Percentiles rank a stretch among this genome's conserved stretches.
Conservation (phyloP, 2,113 vertebrate species). For the Xiphophorus couchianus region DNA sequence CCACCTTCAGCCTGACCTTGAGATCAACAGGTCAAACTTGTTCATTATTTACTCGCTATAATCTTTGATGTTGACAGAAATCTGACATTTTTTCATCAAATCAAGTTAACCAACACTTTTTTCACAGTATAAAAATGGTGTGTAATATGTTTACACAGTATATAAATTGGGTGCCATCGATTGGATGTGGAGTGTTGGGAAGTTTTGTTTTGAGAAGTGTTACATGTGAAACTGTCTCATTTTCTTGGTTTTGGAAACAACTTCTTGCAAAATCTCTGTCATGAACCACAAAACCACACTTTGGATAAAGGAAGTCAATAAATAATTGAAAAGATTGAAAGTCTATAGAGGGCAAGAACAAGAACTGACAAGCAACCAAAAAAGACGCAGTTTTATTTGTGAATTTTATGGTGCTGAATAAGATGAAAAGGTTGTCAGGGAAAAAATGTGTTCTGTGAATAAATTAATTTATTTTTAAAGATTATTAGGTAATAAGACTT, state of each 20-base stretch:
- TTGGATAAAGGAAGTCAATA: not conserved
- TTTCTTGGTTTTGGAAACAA: not conserved
- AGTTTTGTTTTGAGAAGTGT: not conserved
- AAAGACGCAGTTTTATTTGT: not conserved
- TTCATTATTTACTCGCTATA: not conserved
- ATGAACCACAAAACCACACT: not conserved
- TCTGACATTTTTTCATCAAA: not conserved
- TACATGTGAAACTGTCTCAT: not conserved
- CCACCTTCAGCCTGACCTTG: no score
- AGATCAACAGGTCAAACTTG: no score
- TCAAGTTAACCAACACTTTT: not conserved
- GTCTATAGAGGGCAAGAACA: not conserved
- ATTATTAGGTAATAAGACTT: no score
- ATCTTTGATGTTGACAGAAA: not conserved
- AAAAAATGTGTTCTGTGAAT: not conserved
- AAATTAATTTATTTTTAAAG: no score
- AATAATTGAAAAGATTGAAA: not conserved
- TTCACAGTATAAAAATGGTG: not conserved
- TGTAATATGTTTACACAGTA: not conserved
- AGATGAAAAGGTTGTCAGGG: not conserved
- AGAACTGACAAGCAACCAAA: not conserved
- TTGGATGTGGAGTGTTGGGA: not conserved
- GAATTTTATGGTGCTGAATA: not conserved
- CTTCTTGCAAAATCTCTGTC: not conserved
- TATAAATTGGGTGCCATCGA: not conserved